Evolutionary conservation across 2,888 invertebrate species (phyloP).

Genomic region (Melanargia galathea): DNA sequence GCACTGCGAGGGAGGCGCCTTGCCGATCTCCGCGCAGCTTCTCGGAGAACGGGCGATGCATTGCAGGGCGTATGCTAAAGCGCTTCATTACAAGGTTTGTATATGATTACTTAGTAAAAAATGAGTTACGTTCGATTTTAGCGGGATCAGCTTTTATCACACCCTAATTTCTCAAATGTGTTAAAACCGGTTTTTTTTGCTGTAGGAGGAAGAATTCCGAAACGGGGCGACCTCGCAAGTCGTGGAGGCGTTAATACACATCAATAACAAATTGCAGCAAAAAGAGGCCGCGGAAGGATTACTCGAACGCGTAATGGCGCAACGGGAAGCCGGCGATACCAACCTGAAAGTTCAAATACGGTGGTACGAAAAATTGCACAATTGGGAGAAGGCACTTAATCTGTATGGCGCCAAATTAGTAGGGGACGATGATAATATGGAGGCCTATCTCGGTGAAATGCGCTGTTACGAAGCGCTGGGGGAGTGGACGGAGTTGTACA

Average conservation of each 20-base stretch:
- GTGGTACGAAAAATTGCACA: slow-evolving; percentile 99
- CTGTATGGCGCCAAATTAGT: slow-evolving; percentile 91
- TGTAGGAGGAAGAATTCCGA: slow-evolving; percentile 95
- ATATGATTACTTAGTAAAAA: neutral
- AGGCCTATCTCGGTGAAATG: slow-evolving; percentile 95
- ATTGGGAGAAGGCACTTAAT: slow-evolving; percentile 97
- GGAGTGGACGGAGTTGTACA: slow-evolving; percentile 95
- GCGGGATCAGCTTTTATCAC: neutral
- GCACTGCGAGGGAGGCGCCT: slow-evolving; percentile 97
- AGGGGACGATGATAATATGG: slow-evolving; percentile 85
- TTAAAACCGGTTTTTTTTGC: slow-evolving; percentile 33
- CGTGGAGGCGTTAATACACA: slow-evolving; percentile 95
- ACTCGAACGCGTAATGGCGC: slow-evolving; percentile 93
- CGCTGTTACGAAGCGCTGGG: slow-evolving; percentile 97
- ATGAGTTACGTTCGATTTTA: neutral
- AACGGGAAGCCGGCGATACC: slow-evolving; percentile 86
- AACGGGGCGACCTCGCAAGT: slow-evolving; percentile 91
- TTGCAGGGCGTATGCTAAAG: slow-evolving; percentile 89
- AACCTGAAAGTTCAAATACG: slow-evolving; percentile 85
- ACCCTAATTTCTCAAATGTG: neutral
- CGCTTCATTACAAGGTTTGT: slow-evolving; percentile 82
- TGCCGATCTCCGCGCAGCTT: slow-evolving; percentile 93
- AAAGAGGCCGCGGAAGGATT: slow-evolving; percentile 98
- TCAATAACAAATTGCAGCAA: slow-evolving; percentile 99
- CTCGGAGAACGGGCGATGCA: slow-evolving; percentile 97